Evolutionary conservation across 2,888 invertebrate genomes (phyloP), one percentile per base, ranked within the genome.

Genomic region (Coelopa pilipes): DNA sequence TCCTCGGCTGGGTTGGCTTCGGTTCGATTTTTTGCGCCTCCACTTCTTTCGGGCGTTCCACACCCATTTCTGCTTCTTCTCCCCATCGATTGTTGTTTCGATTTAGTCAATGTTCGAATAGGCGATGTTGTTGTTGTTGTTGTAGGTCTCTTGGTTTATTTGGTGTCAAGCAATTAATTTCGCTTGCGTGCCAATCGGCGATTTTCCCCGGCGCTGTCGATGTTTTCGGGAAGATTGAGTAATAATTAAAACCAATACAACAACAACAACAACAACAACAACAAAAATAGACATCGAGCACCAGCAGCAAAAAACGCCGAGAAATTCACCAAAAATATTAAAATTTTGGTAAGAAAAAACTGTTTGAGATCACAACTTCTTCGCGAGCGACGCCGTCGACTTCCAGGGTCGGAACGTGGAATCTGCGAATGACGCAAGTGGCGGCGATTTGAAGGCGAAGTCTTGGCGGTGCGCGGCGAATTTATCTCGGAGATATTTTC

Each of bases 81-180:
- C 74, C 72, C 55, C 59, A 49, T 70, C 12, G 57, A 34, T 34
- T 34, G 34, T 34, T 34, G 34, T 34, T 34, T 34, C 34, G 34
- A 34, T 34, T 17, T 15, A 57, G 34, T 45, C 60, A 21, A 63
- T 10, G 59, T 65, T 53, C 59, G 69, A 76, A 50, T 70, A 46
- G 75, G 55, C 72, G 72, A 15, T 60, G 65, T 69, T 72, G 63
- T 73, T 74, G 17, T 76, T 67, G 68, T 74, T 76, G 79, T 79
- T 46, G 57, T 57, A 19, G 57, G 12, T 45, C 45, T 34, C 46
- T 57, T 57, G 72, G 80, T 81, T 82, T 82, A 84, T 84, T 82
- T 84, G 83, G 84, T 84, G 85, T 84, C 83, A 84, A 82, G 83
- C 86, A 84, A 84, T 85, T 86, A 85, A 86, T 85, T 86, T 84